Evolutionary conservation across 2,888 invertebrate species (phyloP), one percentile per base, ranked within the genome.

Genomic region (Dinocampus coccinellae): DNA sequence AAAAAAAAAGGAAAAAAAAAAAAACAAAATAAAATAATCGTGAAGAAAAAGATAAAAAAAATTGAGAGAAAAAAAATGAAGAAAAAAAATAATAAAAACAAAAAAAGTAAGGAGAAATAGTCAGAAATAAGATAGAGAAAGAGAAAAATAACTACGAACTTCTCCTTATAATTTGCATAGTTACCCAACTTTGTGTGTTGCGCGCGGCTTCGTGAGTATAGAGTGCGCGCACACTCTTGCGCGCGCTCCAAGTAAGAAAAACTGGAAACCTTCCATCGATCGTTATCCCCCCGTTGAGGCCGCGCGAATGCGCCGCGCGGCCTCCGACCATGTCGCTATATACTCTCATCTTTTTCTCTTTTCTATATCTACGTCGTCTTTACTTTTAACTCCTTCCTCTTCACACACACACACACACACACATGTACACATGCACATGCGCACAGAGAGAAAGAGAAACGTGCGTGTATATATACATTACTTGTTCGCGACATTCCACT

Each of bases 201-300:
- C 55, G 33, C 55, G 69, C 29, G 53, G 55, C 57, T 55, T 55
- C 11, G 62, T 55, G 26, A 47, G 39, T 13, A 36, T 36, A 36
- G 39, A 66, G 57, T 26, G 66, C 64, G 70, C 58, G 62, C 53
- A 29, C 42, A 57, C 63, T 39, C 69, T 24, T 55, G 55, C 26
- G 55, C 47, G 20, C 20, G 63, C 61, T 71, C 70, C 74, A 71
- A 75, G 73, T 47, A 74, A 76, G 73, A 75, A 76, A 76, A 76
- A 76, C 73, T 74, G 75, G 74, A 75, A 75, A 74, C 75, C 73
- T 74, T 74, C 69, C 75, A 75, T 77, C 72, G 75, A 77, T 76
- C 76, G 75, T 75, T 76, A 75, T 75, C 75, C 76, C 42, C 61
- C 39, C 26, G 55, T 26, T 24, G 53, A 57, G 68, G 68, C 69